Base-by-base conservation (phyloP, 2,113 vertebrate genomes). In the Plecotus auritus region DNA sequence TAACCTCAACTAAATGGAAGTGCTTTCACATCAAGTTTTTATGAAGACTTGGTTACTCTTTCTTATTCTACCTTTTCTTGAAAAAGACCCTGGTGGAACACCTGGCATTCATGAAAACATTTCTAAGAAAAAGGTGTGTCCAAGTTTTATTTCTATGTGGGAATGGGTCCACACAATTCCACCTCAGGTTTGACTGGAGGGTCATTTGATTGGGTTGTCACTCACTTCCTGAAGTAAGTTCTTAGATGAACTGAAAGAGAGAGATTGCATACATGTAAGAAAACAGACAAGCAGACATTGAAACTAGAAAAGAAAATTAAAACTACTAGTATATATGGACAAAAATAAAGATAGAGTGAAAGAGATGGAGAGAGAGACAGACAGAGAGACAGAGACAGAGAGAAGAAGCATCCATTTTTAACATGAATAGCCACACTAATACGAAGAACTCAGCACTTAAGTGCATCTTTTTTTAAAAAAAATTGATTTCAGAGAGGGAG, bases 381-480 rank as follows among this genome's bases (percentile, higher is more conserved):
- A 72, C 42, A 54, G 30, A 56, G 1, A 74, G 35, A 45, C 10
- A n/a, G 77, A 74, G 61, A 64, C 30, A 66, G 13, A n/a, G 64
- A 66, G 64, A 67, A 3, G 14, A 76, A 40, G 18, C 20, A 12
- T 14, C 11, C 18, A 4, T 11, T 67, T 74, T 45, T 22, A 22
- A 16, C 1, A 4, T 2, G 18, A 54, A 26, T 3, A 28, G 9
- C 1, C 17, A 11, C 0, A 1, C 12, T 9, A 16, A 11, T 3
- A 49, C 1, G 4, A 69, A 7, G 6, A 64, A 0, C 23, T 23
- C 42, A 20, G 17, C 32, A 14, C 42, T 64, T 16, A 23, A 49
- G 45, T 13, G 7, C 1, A 7, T 35, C 10, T 61, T 49, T 28
- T 28, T 61, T 28, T 3, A 59, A n/a, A n/a, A n/a, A n/a, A n/a